Base-by-base conservation (phyloP, 2,888 invertebrate species). In the Tachina lurida region DNA sequence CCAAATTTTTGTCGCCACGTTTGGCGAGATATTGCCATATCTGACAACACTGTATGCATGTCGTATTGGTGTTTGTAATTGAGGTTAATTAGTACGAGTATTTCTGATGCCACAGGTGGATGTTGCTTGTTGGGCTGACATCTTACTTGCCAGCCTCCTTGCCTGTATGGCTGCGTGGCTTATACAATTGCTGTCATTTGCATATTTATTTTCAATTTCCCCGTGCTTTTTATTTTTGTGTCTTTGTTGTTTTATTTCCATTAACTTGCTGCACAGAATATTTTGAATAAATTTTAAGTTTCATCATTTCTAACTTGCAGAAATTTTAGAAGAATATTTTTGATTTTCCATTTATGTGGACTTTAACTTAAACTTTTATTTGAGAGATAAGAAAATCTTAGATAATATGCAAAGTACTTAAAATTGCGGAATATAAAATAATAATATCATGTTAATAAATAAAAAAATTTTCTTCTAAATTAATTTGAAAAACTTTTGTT, bases 11-110 rank as follows among this genome's bases (percentile, higher is more conserved):
- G n/a, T n/a, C n/a, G n/a, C n/a, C n/a, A n/a, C n/a, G n/a, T n/a
- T n/a, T n/a, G n/a, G n/a, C n/a, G n/a, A n/a, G n/a, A n/a, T n/a
- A n/a, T n/a, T n/a, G n/a, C n/a, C n/a, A n/a, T n/a, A n/a, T n/a
- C n/a, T n/a, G n/a, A n/a, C n/a, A n/a, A n/a, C n/a, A n/a, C n/a
- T n/a, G n/a, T n/a, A n/a, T n/a, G n/a, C n/a, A n/a, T 19, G 13
- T 41, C 8, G 54, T 54, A 31, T 67, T 70, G 17, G 73, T 86
- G 63, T 87, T 82, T 67, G 83, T 84, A 87, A 88, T 88, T 88
- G 88, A 87, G 88, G 88, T 87, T 88, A 88, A 88, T 88, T 88
- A 87, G 88, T n/a, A n/a, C n/a, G n/a, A n/a, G n/a, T 84, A 71
- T 84, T 84, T 81, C 79, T 74, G 84, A 82, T 84, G 87, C 88